Base-by-base conservation (phyloP, 1,140 invertebrate species). In the Brachystomella parvula region DNA sequence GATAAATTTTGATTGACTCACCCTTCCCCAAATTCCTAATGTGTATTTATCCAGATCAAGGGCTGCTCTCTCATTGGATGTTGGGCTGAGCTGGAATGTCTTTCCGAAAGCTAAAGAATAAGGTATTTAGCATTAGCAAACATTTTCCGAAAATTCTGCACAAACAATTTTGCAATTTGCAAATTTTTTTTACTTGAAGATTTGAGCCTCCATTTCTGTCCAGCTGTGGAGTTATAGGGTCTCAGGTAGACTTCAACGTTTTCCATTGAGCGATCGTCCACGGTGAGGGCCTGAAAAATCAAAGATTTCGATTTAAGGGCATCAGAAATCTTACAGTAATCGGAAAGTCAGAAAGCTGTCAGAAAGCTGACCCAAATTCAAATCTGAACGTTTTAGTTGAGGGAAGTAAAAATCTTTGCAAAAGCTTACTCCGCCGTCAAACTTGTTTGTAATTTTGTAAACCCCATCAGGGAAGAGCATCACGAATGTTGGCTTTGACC, bases 21-120 rank as follows among this genome's bases (percentile, higher is more conserved):
- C 57, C 26, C 57, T 29, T 59, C 57, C 57, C 57, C 57, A 59
- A 31, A 31, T 59, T 3, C 57, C 30, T 3, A 59, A 9, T 29
- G 57, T 59, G 30, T 59, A 29, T 59, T 31, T 59, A 29, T 59
- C 57, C 57, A 59, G 30, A 31, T 59, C 57, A 21, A 59, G 30
- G 15, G 12, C 57, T 30, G 57, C 57, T 15, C 30, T 29, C 57
- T 59, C 57, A 21, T 59, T 59, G 12, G 57, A 59, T 3, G 57
- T 59, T 15, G 57, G 57, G 21, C 26, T 32, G 24, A 59, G 30
- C 3, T 59, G 15, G 57, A 9, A 59, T 9, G 57, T 30, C 57
- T 59, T 12, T 12, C 30, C 26, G 30, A 59, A 3, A 21, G 30
- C 57, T 59, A 21, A 56, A 31, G 3, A 30, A 59, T 12, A 32